Conservation (phyloP, 53 echinoderm and acorn worm species). For the Luidia sarsii region DNA sequence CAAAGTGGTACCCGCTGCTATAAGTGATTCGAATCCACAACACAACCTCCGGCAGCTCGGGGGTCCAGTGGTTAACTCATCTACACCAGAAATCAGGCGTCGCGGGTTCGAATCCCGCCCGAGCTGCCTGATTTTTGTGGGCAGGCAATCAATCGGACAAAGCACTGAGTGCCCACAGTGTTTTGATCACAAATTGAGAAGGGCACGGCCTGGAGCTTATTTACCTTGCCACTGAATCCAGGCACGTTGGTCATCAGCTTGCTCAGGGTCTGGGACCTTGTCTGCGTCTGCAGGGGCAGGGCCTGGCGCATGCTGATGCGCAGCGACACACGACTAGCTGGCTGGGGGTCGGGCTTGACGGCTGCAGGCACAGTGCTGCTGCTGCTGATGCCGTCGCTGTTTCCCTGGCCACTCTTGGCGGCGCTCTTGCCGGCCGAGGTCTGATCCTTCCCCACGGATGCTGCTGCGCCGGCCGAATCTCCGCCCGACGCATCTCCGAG, state of each 20-base stretch:
- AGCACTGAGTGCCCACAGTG: no score
- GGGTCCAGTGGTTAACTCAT: no score
- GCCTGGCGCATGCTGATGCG: slow-evolving; percentile 49
- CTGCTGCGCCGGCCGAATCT: background rate
- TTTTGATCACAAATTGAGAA: no score
- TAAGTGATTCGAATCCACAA: no score
- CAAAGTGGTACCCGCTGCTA: no score
- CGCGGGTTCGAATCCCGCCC: no score
- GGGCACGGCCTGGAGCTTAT: no score
- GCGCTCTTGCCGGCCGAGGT: background rate
- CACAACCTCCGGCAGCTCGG: no score
- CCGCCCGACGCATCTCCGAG: background rate
- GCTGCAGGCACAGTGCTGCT: background rate
- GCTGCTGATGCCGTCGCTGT: background rate
- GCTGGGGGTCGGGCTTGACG: slow-evolving; percentile 1
- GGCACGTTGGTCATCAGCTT: slow-evolving; percentile 88
- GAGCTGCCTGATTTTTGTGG: no score
- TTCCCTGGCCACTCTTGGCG: background rate
- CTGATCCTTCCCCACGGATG: background rate
- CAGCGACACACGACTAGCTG: slow-evolving; percentile 37
- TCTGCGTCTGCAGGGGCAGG: slow-evolving; percentile 53
- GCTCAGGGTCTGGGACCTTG: slow-evolving; percentile 83
- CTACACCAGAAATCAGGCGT: no score
- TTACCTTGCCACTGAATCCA: slow-evolving; percentile 82
- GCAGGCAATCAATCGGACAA: no score